phyloP scores from a whole-genome alignment of 1,140 invertebrate genomes.

The Listronotus oregonensis region DNA sequence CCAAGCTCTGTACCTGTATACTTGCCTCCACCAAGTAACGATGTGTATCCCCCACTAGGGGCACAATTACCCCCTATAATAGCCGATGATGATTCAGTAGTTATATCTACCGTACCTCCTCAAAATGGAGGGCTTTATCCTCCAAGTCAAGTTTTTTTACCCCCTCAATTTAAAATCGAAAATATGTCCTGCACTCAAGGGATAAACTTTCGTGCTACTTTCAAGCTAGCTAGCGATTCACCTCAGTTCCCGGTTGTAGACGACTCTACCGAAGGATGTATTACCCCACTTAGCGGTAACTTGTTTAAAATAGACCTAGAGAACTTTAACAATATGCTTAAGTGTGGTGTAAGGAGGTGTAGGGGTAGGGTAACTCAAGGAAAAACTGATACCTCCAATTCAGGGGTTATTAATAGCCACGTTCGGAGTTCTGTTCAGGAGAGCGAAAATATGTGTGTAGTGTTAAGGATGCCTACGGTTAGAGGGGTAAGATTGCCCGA shows the following conservation, averaged over 20 bases:
- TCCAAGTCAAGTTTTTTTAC: constrained; percentile 18
- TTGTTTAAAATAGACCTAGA: constrained; percentile 41
- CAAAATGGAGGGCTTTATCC: constrained; percentile 1
- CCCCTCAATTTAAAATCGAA: constrained; percentile 39
- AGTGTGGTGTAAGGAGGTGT: constrained; percentile 56
- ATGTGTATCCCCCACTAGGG: constrained; percentile 12
- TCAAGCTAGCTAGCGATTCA: constrained; percentile 10
- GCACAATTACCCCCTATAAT: not conserved
- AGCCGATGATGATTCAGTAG: constrained; percentile 38
- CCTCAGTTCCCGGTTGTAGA: constrained; percentile 37
- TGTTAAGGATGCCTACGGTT: constrained; percentile 65
- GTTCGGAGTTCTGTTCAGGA: too few relatives aligned
- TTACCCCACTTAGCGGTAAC: constrained; percentile 11
- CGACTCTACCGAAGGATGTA: constrained; percentile 30
- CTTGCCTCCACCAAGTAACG: constrained; percentile 5
- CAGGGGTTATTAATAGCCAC: not conserved
- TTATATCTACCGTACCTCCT: constrained; percentile 29
- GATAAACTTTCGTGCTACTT: constrained; percentile 21
- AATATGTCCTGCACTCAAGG: constrained; percentile 50
- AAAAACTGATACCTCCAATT: constrained; percentile 14
- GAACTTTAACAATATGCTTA: constrained; percentile 34
- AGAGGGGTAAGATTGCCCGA: constrained; percentile 65
- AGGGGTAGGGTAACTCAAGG: constrained; percentile 2
- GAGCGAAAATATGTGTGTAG: constrained; percentile 60
- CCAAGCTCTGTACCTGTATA: constrained; percentile 10